phyloP scores from a whole-genome alignment of 2,888 invertebrate genomes.

The Ophion ellenae region DNA sequence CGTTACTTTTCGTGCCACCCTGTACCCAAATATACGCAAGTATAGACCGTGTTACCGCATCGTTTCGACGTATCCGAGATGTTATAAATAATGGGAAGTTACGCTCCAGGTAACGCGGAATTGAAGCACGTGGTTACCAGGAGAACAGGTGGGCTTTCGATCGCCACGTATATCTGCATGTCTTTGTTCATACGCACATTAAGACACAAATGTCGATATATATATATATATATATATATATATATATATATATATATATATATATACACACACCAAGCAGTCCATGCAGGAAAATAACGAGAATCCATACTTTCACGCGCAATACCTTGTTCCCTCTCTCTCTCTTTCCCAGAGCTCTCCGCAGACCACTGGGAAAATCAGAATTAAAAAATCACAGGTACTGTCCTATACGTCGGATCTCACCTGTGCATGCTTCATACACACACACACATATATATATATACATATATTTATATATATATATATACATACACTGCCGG shows the following conservation, averaged over 20 bases:
- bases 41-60: constrained; percentile 56
- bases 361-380: constrained; percentile 39
- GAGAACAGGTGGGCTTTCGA: constrained; percentile 62
- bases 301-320: constrained; percentile 43
- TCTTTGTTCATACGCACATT: constrained; percentile 59
- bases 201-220: constrained; percentile 21
- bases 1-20: neutral
- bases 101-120: constrained; percentile 61
- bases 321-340: constrained; percentile 13
- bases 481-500: too few relatives aligned
- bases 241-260: constrained; percentile 1
- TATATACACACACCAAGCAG: constrained; percentile 2
- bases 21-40: neutral
- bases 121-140: constrained; percentile 56
- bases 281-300: constrained; percentile 33
- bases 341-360: neutral
- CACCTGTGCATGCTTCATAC: neutral
- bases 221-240: neutral
- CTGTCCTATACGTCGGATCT: constrained; percentile 37
- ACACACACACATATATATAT: neutral
- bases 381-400: constrained; percentile 34
- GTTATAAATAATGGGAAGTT: constrained; percentile 63
- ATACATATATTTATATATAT: too few relatives aligned
- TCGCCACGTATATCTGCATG: constrained; percentile 24
- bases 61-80: constrained; percentile 47